A percentile compares a stretch with the other conserved stretches of the same genome.
Conservation (phyloP, 2,888 invertebrate genomes). For the Apodemia hepburni region DNA sequence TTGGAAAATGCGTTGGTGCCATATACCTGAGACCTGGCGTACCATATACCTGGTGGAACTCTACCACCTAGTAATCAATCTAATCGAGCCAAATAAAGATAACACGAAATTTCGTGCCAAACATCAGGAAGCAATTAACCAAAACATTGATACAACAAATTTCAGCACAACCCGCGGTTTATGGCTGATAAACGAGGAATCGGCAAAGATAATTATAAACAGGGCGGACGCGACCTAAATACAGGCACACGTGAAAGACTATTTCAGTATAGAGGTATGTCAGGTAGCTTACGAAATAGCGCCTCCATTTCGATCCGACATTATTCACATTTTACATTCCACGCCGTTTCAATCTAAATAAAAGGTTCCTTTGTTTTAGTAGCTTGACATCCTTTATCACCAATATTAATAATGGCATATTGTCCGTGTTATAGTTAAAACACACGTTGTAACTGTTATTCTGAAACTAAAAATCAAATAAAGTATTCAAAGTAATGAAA, state of each 20-base stretch:
- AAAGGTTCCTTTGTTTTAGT: conserved; percentile 14
- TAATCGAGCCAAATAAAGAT: conserved; percentile 17
- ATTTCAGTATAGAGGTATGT: conserved; percentile 57
- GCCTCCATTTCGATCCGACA: conserved; percentile 33
- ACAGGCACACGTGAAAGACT: conserved; percentile 52
- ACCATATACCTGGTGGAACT: too few relatives aligned
- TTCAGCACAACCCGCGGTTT: conserved; percentile 23
- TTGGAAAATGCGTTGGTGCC: too few relatives aligned
- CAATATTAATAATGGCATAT: background rate
- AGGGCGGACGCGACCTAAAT: conserved; percentile 66
- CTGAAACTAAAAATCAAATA: too few relatives aligned
- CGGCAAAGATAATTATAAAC: conserved; percentile 66
- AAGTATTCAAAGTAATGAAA: too few relatives aligned
- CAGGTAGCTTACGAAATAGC: conserved; percentile 65
- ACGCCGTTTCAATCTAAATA: conserved; percentile 21
- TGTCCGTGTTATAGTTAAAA: too few relatives aligned
- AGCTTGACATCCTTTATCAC: background rate
- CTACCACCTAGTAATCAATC: too few relatives aligned
- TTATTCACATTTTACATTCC: conserved; percentile 33
- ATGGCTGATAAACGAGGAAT: conserved; percentile 51
- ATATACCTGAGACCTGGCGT: too few relatives aligned
- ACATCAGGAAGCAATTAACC: conserved; percentile 5
- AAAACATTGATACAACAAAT: conserved; percentile 8
- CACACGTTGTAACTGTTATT: too few relatives aligned
- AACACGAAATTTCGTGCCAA: conserved; percentile 1